These are phyloP conservation scores for Gobio occitaniae DNA, from an alignment of 2,797 vertebrate genomes.

Conservation along the genomic window DNA sequence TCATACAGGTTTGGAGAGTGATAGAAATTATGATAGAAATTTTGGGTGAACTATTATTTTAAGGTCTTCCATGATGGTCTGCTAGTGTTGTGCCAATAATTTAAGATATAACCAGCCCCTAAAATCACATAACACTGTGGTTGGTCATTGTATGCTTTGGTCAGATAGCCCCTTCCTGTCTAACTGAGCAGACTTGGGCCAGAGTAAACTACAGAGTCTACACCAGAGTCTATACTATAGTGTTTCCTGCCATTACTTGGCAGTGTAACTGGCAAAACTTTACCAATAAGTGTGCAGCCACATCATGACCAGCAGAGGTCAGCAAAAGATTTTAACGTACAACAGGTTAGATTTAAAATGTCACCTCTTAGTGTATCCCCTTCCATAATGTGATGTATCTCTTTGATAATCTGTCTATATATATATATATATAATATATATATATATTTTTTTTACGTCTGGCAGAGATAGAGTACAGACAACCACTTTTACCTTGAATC, in stretches of 20 bases:
- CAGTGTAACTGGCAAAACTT: background rate
- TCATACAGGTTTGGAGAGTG: background rate
- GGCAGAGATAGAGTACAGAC: background rate
- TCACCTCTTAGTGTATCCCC: background rate
- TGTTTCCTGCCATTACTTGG: background rate
- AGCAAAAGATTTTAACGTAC: background rate
- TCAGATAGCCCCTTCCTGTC: background rate
- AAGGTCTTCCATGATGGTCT: background rate
- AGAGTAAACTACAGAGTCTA: background rate
- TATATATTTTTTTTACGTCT: background rate
- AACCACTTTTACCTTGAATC: background rate
- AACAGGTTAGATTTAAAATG: background rate
- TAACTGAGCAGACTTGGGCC: background rate
- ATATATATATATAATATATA: background rate
- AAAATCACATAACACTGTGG: background rate
- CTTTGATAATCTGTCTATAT: background rate
- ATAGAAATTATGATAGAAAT: background rate
- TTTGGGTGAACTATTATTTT: background rate
- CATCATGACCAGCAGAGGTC: conserved; percentile 17
- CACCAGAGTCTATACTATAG: background rate
- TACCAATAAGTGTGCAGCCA: background rate
- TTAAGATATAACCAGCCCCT: background rate
- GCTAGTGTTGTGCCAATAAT: background rate
- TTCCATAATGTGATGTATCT: background rate
- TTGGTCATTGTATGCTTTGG: background rate